These are phyloP conservation scores for Caenorhabditis sp. DNA, from an alignment of 2,888 invertebrate species.

Conservation along the genomic window DNA sequence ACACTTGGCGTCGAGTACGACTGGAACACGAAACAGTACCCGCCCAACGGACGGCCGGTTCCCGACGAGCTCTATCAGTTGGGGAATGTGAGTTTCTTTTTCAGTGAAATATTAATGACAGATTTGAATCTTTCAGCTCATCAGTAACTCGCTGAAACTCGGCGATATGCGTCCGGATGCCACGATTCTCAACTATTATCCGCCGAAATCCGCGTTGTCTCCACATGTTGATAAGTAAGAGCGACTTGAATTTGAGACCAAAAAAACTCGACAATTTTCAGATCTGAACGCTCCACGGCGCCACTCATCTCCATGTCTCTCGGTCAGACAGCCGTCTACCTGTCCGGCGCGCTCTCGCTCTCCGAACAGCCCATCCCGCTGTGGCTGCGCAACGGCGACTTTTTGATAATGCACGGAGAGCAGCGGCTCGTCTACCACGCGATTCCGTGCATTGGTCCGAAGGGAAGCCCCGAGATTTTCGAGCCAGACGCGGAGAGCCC, in stretches of 20 bases:
- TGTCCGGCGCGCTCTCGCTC: constrained; percentile 89
- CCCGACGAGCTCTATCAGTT: constrained; percentile 77
- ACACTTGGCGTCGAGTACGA: constrained; percentile 98
- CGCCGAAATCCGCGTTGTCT: constrained; percentile 93
- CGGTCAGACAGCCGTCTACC: constrained; percentile 95
- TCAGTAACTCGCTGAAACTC: constrained; percentile 84
- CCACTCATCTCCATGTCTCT: constrained; percentile 95
- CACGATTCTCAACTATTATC: constrained; percentile 96
- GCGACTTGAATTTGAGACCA: too few species aligned
- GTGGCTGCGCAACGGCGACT: constrained; percentile 92
- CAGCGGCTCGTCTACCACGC: constrained; percentile 94
- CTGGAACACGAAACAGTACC: constrained; percentile 93
- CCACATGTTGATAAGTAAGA: constrained; percentile 90
- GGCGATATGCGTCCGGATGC: constrained; percentile 90
- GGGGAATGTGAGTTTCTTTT: constrained; percentile 31
- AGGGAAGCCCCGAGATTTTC: constrained; percentile 82
- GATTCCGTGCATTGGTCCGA: constrained; percentile 89
- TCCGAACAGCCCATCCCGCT: constrained; percentile 85
- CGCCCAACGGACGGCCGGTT: constrained; percentile 71
- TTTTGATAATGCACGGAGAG: constrained; percentile 92
- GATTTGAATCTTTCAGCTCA: constrained; percentile 83
- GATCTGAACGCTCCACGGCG: constrained; percentile 77
- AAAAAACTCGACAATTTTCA: too few species aligned
- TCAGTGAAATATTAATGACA: not conserved
- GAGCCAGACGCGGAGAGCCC: constrained; percentile 61